Percentiles rank a stretch among this genome's conserved stretches.
These are phyloP conservation scores for Patagioenas fasciata DNA, from an alignment of 2,113 vertebrate species.

Conservation along the genomic window DNA sequence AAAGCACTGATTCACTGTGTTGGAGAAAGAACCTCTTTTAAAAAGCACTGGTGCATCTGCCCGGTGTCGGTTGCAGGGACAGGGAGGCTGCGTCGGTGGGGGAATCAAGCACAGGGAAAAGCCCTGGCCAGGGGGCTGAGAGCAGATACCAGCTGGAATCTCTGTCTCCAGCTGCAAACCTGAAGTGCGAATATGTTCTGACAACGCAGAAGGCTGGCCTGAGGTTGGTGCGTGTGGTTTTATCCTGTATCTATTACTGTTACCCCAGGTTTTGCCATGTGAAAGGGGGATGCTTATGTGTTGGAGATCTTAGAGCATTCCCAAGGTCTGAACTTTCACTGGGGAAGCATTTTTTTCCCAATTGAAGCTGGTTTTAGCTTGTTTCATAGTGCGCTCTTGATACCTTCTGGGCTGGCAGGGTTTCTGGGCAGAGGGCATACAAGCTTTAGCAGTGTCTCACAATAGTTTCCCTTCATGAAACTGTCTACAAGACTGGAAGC, in stretches of 20 bases:
- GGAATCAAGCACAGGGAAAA: not conserved
- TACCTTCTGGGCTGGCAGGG: not conserved
- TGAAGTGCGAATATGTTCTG: not conserved
- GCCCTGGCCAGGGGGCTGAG: not conserved
- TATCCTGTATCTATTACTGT: fast-evolving
- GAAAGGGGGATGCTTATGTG: not conserved
- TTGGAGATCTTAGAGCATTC: not conserved
- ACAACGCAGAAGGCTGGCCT: not conserved
- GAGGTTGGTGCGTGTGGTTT: fast-evolving
- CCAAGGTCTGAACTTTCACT: not conserved
- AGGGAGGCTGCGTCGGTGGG: fast-evolving
- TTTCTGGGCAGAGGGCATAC: not conserved
- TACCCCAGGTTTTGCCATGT: fast-evolving
- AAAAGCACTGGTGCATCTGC: fast-evolving
- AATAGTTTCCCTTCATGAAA: fast-evolving
- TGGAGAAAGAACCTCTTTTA: not conserved
- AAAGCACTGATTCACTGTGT: conserved; percentile 57
- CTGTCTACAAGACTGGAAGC: not conserved
- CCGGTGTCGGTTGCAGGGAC: not conserved
- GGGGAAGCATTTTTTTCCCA: not conserved
- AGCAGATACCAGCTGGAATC: not conserved
- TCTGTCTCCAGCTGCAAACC: not conserved
- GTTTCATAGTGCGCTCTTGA: not conserved
- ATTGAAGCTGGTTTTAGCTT: not conserved
- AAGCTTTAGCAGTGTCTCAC: not conserved